Evolutionary conservation across 2,888 invertebrate genomes (phyloP).

Genomic region (Melinopterus prodromus): DNA sequence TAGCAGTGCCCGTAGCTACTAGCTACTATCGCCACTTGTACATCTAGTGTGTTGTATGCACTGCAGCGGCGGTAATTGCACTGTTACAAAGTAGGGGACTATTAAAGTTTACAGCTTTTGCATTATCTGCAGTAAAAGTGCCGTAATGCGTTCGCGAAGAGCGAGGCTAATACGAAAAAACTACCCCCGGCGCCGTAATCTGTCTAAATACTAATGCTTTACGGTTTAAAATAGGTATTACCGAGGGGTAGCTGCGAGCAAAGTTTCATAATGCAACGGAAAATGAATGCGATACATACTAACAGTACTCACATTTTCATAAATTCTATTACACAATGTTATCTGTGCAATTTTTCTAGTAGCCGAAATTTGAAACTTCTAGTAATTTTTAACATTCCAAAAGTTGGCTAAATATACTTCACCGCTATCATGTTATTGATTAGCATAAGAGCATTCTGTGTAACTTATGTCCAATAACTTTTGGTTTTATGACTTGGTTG

Average conservation of each 20-base stretch:
- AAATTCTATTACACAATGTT: too few relatives aligned
- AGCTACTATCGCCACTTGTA: conserved; percentile 16
- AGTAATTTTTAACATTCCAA: too few relatives aligned
- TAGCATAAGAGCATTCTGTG: too few relatives aligned
- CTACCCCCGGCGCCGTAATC: not conserved
- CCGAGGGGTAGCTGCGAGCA: not conserved
- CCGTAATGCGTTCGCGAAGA: not conserved
- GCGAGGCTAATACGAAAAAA: not conserved
- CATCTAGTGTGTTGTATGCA: conserved; percentile 14
- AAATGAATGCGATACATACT: not conserved
- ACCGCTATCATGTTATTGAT: too few relatives aligned
- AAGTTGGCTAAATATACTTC: too few relatives aligned
- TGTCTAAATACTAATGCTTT: not conserved
- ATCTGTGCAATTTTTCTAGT: too few relatives aligned
- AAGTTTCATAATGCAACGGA: not conserved
- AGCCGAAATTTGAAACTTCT: too few relatives aligned
- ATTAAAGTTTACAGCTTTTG: conserved; percentile 25
- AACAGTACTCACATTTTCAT: too few relatives aligned
- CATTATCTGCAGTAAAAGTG: conserved; percentile 15
- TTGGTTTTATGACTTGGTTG: too few relatives aligned
- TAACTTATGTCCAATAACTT: too few relatives aligned
- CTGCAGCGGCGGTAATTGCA: conserved; percentile 24
- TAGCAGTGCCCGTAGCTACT: not conserved
- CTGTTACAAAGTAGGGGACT: conserved; percentile 24
- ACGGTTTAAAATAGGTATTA: not conserved